Base-by-base conservation (phyloP, 2,888 invertebrate species). In the Sarcophaga variegata region DNA sequence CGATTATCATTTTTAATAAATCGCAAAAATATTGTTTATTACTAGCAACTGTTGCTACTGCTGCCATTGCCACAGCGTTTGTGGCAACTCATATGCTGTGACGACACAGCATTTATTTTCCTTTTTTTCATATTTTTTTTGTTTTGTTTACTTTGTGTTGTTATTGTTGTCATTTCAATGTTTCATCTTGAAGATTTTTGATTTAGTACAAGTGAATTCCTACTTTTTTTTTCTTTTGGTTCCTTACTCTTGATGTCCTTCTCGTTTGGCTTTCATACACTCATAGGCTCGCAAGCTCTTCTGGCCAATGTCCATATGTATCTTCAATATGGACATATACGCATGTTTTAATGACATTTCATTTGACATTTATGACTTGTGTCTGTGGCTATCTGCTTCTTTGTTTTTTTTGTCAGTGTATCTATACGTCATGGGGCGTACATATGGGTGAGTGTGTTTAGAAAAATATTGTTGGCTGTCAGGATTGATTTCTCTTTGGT, bases 1-100 rank as follows among this genome's bases (percentile, higher is more conserved):
- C 93, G 93, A 93, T 93, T 93, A 93, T 93, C 92, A 93, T 93
- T 93, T 93, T 93, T 93, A 93, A 93, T 93, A 93, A 87, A 93
- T 93, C 93, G 81, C 86, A 84, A 76, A 84, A 87, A 87, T 87
- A 87, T 87, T 84, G 84, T 87, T 87, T 87, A 79, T 87, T 84
- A 69, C 75, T 84, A 20, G 69, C 76, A 70, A 54, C 37, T 62
- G 69, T 60, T 70, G 69, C 66, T 82, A 27, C 0, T 77, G 77
- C n/a, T 77, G 20, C 14, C 67, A 47, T 66, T 80, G 74, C 77
- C 47, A 59, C 54, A 47, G 69, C 37, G 37, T 76, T 60, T 88
- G 78, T 74, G 66, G 71, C 77, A 71, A 78, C 66, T 59, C 11
- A 64, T 81, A 88, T 86, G 83, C 88, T 89, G 90, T 90, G 90